Evolutionary conservation across 2,888 invertebrate genomes (phyloP), one percentile per base, ranked within the genome.

Genomic region (Achlya flavicornis): DNA sequence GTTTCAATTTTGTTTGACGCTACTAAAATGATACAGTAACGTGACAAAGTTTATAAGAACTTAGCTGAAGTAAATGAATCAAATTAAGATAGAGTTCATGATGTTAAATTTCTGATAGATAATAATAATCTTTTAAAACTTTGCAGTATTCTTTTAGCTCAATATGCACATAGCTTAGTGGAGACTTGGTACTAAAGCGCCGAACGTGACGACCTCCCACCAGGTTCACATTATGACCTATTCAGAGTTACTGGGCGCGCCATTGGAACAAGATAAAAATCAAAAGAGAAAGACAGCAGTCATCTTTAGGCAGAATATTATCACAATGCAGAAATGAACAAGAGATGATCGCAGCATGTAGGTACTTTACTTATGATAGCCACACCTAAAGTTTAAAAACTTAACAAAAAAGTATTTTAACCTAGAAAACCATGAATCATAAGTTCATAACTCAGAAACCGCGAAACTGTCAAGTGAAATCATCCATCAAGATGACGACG

Each of bases 401-500:
- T 66, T 61, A 64, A 68, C 69, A 63, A 57, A 64, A 26, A 43
- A 68, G 58, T 66, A 62, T 62, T 66, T 66, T 69, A 71, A 68
- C 35, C 16, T 61, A 57, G 64, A 70, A 66, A 64, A 64, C 35
- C 67, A 66, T 73, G 75, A 76, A 70, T 78, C 72, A 80, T 57
- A 6, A 5, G 7, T 26, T 66, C 66, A 64, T 69, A 69, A 72
- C 69, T 70, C 71, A 73, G 71, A 73, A 76, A 78, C 73, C 69
- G 67, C 66, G 67, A 64, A 77, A 72, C 81, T 80, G 84, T 80
- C 81, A 80, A 76, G 75, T 66, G 63, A 66, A 77, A 77, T 80
- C 83, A 85, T 87, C 75, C 72, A 85, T 88, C 86, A 87, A 72
- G 64, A 38, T 72, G 64, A 41, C 81, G 82, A 82, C 69, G 68